These are phyloP conservation scores for Paradoxurus hermaphroditus DNA, from an alignment of 2,113 vertebrate species.

Conservation along the genomic window DNA sequence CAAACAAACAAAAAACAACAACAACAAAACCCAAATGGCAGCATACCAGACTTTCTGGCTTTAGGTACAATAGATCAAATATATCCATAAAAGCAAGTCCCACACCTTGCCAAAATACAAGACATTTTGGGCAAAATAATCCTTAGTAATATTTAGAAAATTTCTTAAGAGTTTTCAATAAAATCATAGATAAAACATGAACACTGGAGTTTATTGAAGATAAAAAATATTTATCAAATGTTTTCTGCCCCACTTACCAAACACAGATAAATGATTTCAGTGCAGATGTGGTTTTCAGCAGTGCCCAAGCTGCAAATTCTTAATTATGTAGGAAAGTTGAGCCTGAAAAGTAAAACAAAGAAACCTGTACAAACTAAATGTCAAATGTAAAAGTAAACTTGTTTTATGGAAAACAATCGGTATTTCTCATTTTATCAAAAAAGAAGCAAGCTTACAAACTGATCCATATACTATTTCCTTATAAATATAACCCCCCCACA, in stretches of 20 bases:
- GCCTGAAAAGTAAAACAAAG: constrained; percentile 44
- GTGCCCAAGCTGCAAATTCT: neutral
- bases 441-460: neutral
- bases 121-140: neutral
- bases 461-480: neutral
- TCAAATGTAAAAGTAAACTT: constrained; percentile 14
- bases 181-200: neutral
- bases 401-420: neutral
- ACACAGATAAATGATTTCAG: neutral
- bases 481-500: neutral
- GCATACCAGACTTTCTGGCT: neutral
- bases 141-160: neutral
- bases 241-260: constrained; percentile 11
- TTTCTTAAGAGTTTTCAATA: neutral
- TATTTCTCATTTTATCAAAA: neutral
- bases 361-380: constrained; percentile 12
- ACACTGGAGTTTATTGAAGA: neutral
- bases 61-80: neutral
- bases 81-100: neutral
- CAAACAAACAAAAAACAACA: too few species aligned
- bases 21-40: too few species aligned
- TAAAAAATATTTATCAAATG: constrained; percentile 31
- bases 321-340: constrained; percentile 34
- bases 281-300: neutral
- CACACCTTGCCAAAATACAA: neutral